A percentile compares a stretch with the other conserved stretches of the same genome.
Evolutionary conservation across 2,113 vertebrate genomes (phyloP).

Genomic region (Hepsetus odoe): DNA sequence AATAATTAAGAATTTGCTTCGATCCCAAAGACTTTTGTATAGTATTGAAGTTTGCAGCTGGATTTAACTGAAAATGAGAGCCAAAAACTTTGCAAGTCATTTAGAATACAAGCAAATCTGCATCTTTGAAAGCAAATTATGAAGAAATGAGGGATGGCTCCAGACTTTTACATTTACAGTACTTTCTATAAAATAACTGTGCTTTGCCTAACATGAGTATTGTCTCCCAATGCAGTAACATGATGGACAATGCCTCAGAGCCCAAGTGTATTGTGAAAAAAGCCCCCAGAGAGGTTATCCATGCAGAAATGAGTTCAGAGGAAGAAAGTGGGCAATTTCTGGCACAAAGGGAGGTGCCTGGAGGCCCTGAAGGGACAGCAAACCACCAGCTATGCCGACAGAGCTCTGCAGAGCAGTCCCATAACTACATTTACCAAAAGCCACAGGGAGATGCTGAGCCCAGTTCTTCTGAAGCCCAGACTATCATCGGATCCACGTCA

Average conservation of each 20-base stretch:
- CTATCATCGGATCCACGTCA: conserved; percentile 37
- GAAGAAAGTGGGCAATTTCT: conserved; percentile 79
- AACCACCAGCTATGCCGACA: conserved; percentile 70
- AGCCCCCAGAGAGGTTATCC: conserved; percentile 85
- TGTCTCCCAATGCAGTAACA: conserved; percentile 59
- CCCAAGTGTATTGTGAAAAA: conserved; percentile 77
- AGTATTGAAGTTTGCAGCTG: too few species aligned
- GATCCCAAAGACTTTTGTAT: too few species aligned
- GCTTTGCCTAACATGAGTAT: neutral
- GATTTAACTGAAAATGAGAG: too few species aligned
- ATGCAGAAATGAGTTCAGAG: conserved; percentile 77
- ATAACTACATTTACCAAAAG: conserved; percentile 74
- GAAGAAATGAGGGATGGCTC: too few species aligned
- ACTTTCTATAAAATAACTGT: too few species aligned
- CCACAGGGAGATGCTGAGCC: neutral
- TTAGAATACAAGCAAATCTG: too few species aligned
- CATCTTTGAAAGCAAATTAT: too few species aligned
- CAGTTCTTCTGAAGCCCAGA: conserved; percentile 5
- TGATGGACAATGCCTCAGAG: conserved; percentile 74
- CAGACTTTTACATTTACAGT: too few species aligned
- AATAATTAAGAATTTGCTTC: too few species aligned
- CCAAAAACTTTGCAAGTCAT: too few species aligned
- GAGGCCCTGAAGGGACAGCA: conserved; percentile 56
- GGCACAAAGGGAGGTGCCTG: conserved; percentile 60
- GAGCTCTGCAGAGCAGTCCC: conserved; percentile 76